Percentiles rank a stretch among this genome's conserved stretches.
Conservation (phyloP, 2,797 vertebrate genomes). For the Cyprinodon diabolis region DNA sequence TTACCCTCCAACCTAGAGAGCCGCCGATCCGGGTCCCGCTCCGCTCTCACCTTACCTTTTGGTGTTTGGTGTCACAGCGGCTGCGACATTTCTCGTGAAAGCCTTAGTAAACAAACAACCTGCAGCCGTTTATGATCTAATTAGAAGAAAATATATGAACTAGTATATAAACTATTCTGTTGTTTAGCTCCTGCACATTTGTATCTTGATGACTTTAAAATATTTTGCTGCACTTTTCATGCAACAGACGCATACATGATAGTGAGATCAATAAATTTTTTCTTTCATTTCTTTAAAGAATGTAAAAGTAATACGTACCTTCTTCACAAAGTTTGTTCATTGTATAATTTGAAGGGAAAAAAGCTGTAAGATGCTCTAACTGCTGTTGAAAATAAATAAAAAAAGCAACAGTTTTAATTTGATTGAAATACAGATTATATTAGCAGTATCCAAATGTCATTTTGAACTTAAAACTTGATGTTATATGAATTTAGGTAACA, state of each 20-base stretch:
- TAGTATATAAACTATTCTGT: no score
- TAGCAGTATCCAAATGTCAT: no score
- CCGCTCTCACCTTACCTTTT: constrained; percentile 43
- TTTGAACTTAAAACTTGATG: no score
- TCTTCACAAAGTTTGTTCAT: neutral
- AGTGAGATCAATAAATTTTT: no score
- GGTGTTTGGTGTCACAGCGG: constrained; percentile 39
- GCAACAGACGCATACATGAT: no score
- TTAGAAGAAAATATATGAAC: neutral
- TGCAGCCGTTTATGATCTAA: neutral
- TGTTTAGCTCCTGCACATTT: no score
- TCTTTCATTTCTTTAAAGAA: no score
- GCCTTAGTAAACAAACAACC: constrained; percentile 42
- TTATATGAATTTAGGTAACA: no score
- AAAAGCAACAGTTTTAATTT: neutral
- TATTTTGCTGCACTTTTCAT: no score
- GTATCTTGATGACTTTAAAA: no score
- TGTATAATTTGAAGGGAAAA: neutral
- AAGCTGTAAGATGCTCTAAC: neutral
- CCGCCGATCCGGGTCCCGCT: neutral
- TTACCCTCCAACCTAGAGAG: constrained; percentile 34
- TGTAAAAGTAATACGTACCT: no score
- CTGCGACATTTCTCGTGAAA: constrained; percentile 30
- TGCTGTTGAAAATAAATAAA: neutral
- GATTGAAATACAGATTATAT: no score